Conservation (phyloP, 2,113 vertebrate species). For the Apus apus region DNA sequence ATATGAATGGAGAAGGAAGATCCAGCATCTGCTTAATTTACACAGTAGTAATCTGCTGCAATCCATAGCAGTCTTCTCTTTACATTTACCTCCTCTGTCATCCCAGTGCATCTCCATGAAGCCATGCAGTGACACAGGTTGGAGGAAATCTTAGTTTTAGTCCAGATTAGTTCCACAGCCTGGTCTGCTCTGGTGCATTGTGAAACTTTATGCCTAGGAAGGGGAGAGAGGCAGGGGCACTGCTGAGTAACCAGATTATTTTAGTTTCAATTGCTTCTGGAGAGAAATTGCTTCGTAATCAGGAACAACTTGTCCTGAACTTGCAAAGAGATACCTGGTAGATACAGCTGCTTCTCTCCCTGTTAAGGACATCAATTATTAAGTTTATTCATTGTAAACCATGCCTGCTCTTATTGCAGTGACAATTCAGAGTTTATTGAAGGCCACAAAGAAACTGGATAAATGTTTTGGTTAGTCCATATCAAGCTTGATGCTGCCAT, state of each 20-base stretch:
- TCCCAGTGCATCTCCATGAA: not conserved
- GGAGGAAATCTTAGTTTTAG: not conserved
- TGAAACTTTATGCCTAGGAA: not conserved
- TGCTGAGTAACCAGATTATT: not conserved
- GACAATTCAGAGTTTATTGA: not conserved
- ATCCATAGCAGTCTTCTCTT: accelerated
- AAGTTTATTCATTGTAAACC: not conserved
- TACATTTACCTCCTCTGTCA: not conserved
- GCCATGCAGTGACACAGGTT: not conserved
- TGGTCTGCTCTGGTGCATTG: accelerated
- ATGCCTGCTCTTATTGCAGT: not conserved
- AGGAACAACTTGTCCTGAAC: not conserved
- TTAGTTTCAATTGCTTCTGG: not conserved
- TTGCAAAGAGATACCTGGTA: not conserved
- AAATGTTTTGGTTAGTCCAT: not conserved
- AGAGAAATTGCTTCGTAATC: not conserved
- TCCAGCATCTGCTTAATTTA: not conserved
- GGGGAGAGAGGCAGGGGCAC: not conserved
- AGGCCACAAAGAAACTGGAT: not conserved
- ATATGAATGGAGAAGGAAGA: not conserved
- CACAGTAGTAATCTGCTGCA: not conserved
- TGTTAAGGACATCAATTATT: not conserved
- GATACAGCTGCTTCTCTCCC: not conserved
- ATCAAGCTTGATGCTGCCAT: not conserved
- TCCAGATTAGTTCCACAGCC: not conserved